Base-by-base conservation (phyloP, 2,888 invertebrate species). In the Lasioglossum malachurum region DNA sequence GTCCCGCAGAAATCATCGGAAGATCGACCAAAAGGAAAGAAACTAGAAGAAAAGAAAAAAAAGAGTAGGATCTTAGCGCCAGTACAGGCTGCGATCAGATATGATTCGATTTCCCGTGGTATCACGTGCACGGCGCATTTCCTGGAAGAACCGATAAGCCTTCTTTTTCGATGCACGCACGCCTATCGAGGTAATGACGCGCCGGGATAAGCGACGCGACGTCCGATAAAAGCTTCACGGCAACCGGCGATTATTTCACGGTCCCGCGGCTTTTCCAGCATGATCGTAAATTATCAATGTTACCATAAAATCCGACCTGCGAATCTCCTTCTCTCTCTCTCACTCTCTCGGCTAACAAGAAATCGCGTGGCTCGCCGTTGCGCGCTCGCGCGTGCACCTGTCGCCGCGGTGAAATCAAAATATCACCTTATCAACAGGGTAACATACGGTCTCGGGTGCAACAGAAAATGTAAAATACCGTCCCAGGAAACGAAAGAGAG, bases 131-230 rank as follows among this genome's bases (percentile, higher is more conserved):
- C 71, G 74, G 19, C 83, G 86, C 85, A 86, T 85, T 90, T 90
- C 91, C 89, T 79, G 83, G 88, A 78, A 86, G 83, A 64, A 35
- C 27, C 78, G 90, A 90, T 90, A 90, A 90, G 86, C 78, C 73
- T 80, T 84, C 74, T 81, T 82, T 81, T 60, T 82, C 82, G 69
- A 67, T 78, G 82, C 79, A 75, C 78, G 79, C 75, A 53, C 78
- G 38, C 41, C 77, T 90, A 89, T 88, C 86, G 75, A 74, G 67
- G 87, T 87, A 89, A 87, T 85, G 89, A 88, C 88, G 87, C 86
- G 76, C 71, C 73, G 46, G 84, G 86, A 91, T 91, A 86, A 83
- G 78, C 82, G 82, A 87, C 81, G 64, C 78, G 80, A 83, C 78
- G 76, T 73, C 49, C 83, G 89, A 90, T 90, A 90, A 90, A 89